These are phyloP conservation scores for Decapterus maruadsi DNA, from an alignment of 2,797 vertebrate genomes.

Conservation along the genomic window DNA sequence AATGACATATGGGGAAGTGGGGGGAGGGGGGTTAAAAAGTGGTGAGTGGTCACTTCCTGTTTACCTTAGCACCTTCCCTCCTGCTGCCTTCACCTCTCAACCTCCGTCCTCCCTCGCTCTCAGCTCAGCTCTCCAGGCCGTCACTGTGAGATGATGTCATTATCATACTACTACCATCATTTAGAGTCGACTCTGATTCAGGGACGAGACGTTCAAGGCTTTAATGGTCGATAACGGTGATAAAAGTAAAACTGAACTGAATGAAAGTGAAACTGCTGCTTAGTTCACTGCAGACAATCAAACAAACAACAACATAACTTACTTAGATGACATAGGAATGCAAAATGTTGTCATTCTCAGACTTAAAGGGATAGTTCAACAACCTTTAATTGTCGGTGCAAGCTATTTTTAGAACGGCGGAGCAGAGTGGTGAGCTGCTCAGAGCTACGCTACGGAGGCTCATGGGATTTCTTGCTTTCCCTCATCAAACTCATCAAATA, in stretches of 20 bases:
- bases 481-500: no score
- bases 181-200: not conserved
- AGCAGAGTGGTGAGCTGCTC: no score
- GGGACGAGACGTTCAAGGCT: not conserved
- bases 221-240: no score
- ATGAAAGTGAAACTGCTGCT: not conserved
- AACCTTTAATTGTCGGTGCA: no score
- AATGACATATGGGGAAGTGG: conserved; percentile 59
- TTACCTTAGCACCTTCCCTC: conserved; percentile 52
- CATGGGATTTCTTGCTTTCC: no score
- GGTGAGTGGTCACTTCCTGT: conserved; percentile 77
- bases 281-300: not conserved
- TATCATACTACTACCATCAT: not conserved
- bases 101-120: conserved; percentile 1
- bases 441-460: no score
- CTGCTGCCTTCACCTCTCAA: conserved; percentile 17
- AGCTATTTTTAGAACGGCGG: no score
- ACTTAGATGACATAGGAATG: not conserved
- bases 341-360: no score
- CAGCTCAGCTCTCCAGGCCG: not conserved
- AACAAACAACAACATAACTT: not conserved
- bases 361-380: no score
- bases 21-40: not conserved
- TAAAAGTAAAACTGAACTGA: no score
- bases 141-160: not conserved